A percentile compares a stretch with the other conserved stretches of the same genome.
These are phyloP conservation scores for Callimorpha dominula DNA, from an alignment of 2,888 invertebrate genomes.

Conservation along the genomic window DNA sequence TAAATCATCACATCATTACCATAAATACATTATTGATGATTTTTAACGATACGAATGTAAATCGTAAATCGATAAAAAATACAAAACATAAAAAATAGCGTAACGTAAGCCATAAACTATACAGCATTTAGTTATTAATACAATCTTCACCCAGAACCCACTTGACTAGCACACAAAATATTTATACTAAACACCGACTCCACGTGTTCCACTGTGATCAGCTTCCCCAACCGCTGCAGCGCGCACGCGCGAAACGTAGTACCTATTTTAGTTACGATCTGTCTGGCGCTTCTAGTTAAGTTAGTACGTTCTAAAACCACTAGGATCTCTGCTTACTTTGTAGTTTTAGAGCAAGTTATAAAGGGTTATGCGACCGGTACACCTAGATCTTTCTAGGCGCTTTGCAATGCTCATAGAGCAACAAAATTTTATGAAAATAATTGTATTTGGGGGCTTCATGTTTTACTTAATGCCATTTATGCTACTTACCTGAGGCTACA, in stretches of 20 bases:
- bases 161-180: constrained; percentile 16
- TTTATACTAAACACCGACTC: constrained; percentile 53
- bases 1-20: neutral
- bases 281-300: constrained; percentile 40
- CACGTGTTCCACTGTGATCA: constrained; percentile 59
- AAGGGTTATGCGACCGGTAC: neutral
- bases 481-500: too few species aligned
- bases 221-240: constrained; percentile 45
- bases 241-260: constrained; percentile 62
- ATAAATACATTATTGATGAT: neutral
- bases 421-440: neutral
- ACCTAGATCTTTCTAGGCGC: neutral
- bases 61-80: neutral
- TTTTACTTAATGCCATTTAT: too few species aligned
- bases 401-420: neutral
- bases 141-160: neutral
- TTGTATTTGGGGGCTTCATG: neutral
- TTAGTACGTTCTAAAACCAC: constrained; percentile 21
- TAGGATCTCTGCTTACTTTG: constrained; percentile 22
- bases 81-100: neutral
- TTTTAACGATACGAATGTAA: neutral
- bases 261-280: constrained; percentile 32
- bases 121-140: neutral
- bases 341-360: neutral
- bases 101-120: neutral